Conservation (phyloP, 1,140 invertebrate genomes). For the Drosophila repletoides region DNA sequence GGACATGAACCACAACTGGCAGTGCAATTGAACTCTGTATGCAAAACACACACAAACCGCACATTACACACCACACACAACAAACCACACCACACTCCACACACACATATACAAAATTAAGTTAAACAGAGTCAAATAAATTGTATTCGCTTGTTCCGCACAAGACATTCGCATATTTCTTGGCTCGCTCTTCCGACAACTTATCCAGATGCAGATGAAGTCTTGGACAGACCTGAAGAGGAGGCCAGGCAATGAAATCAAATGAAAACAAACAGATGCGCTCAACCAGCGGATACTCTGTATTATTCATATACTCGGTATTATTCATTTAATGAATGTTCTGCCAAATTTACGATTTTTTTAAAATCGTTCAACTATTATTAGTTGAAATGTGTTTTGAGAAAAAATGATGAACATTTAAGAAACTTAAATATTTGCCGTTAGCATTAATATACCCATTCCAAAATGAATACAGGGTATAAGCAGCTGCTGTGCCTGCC, state of each 20-base stretch:
- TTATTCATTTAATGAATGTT: too few relatives aligned
- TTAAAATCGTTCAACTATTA: too few relatives aligned
- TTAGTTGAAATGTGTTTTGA: too few relatives aligned
- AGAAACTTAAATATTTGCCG: too few relatives aligned
- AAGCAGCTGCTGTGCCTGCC: conserved; percentile 6
- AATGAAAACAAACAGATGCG: conserved; percentile 11
- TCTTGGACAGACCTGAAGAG: too few relatives aligned
- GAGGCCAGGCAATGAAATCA: not conserved
- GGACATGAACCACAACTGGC: not conserved
- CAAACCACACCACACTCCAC: too few relatives aligned
- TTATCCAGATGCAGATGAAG: conserved; percentile 1
- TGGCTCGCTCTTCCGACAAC: conserved; percentile 26
- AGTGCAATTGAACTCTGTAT: not conserved
- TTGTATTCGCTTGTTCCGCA: conserved; percentile 19
- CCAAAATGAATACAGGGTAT: too few relatives aligned
- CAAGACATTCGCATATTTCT: conserved; percentile 18
- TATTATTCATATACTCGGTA: too few relatives aligned
- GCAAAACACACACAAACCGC: not conserved
- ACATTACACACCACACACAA: not conserved
- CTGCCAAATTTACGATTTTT: too few relatives aligned
- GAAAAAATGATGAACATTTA: too few relatives aligned
- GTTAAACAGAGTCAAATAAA: conserved; percentile 19
- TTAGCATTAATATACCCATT: too few relatives aligned
- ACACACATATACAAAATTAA: not conserved
- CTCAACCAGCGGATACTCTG: too few relatives aligned